Evolutionary conservation across 2,888 invertebrate genomes (phyloP), one percentile per base, ranked within the genome.

Genomic region (Dendrolimus houi): DNA sequence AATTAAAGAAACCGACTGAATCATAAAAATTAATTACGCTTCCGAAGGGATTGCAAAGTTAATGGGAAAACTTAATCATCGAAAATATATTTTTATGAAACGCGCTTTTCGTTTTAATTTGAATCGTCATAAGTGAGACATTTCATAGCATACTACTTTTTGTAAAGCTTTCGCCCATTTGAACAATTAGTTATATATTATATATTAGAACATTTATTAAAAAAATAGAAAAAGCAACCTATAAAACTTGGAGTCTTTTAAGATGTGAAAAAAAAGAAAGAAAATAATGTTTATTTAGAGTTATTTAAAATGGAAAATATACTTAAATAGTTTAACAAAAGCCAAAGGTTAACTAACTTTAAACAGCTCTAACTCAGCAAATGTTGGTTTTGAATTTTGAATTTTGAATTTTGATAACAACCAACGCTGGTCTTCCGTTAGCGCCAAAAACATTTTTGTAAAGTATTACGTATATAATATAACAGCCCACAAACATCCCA

Each of bases 261-360:
- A 10, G 52, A 53, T 9, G 53, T 8, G 47, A 55, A 55, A 57
- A 59, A 54, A 47, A 55, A 55, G 56, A 59, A 54, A 47, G 40
- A 57, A 55, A 29, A 55, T 47, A 56, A 40, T n/a, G 52, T 57
- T 52, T 9, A 40, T 52, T 52, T 41, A 40, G 53, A n/a, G 9
- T 29, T 14, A 6, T 29, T 29, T 29, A 29, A 29, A 29, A 29
- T 29, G 29, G 6, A 29, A 29, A 6, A 6, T 29, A 29, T 29
- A 29, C 0, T 6, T 29, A 29, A 29, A 29, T 29, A 29, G 29
- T 6, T 29, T 29, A 29, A 29, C 6, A 29, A 29, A 29, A 3
- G 29, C 29, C 29, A 29, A 29, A 29, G 29, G 29, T 29, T 29
- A 29, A 29, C 29, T 29, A 29, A 3, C 29, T 29, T 6, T 6